Conservation (phyloP, 2,113 vertebrate species). For the Sylvilagus bachmani region DNA sequence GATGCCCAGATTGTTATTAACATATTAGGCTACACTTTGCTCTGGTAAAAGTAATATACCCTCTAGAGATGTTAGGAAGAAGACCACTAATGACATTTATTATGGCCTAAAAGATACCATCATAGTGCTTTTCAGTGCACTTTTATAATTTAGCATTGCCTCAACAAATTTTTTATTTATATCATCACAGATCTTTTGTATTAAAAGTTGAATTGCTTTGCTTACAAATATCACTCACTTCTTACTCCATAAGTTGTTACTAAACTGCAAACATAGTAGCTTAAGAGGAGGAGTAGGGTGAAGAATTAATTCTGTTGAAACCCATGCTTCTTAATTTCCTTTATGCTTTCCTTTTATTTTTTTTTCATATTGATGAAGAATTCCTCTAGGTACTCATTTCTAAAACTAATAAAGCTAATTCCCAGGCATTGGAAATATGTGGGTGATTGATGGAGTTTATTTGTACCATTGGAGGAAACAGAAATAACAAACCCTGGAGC, state of each 20-base stretch:
- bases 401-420: conserved; percentile 53
- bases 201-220: conserved; percentile 20
- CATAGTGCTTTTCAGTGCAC: neutral
- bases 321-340: neutral
- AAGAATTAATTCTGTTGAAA: neutral
- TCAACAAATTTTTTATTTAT: conserved; percentile 29
- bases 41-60: neutral
- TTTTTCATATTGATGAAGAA: conserved; percentile 35
- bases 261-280: neutral
- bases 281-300: neutral
- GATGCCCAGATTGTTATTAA: neutral
- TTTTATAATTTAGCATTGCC: neutral
- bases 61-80: neutral
- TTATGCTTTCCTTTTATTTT: neutral
- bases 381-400: conserved; percentile 11
- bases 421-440: neutral
- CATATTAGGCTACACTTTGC: neutral
- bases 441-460: conserved; percentile 55
- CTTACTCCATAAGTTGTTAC: neutral
- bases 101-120: neutral
- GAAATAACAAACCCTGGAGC: neutral
- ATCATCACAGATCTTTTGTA: neutral
- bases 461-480: neutral
- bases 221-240: neutral
- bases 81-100: neutral